Base-by-base conservation (phyloP, 2,797 vertebrate genomes). In the Sylvia borin region DNA sequence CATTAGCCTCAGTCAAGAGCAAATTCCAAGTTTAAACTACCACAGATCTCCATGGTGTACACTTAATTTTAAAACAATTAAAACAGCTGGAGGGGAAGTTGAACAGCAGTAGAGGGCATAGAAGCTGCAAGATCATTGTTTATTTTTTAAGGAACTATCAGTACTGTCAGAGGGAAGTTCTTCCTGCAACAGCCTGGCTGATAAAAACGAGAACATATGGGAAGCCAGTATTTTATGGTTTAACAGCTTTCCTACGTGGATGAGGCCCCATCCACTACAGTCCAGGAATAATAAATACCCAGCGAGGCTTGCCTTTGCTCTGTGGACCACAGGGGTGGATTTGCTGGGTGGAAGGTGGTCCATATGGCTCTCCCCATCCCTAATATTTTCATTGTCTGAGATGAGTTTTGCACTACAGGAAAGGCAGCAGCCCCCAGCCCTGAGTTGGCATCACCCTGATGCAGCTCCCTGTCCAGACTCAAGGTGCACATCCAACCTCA, bases 61-160 rank as follows among this genome's bases (percentile, higher is more conserved):
- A 31, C 25, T 68, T 92, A 90, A 93, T 96, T 96, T 89, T 93
- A 86, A 95, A 94, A 85, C 93, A 96, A 88, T 93, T 96, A 94
- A 92, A 96, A 92, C 96, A 97, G 96, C 65, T 93, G 95, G 73
- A 36, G 74, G 73, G 71, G 74, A 93, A 87, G 67, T 32, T 68
- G 92, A 87, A 68, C 40, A 93, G 94, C 89, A 66, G 88, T 91
- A 67, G 57, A 94, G 83, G 91, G 71, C 74, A 90, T 45, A 60
- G 54, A 67, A 62, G n/a, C 45, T 45, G 50, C 26, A 90, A 94
- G 80, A 92, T 32, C 50, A 42, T 70, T 87, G 91, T 40, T 88
- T 89, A 85, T 77, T 67, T 89, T 67, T 75, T 45, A 58, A 88
- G 86, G 76, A 93, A 62, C 57, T 82, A 40, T 62, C 29, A 13